A percentile compares a stretch with the other conserved stretches of the same genome.
Conservation (phyloP, 2,113 vertebrate species). For the Xenopus tropicalis region DNA sequence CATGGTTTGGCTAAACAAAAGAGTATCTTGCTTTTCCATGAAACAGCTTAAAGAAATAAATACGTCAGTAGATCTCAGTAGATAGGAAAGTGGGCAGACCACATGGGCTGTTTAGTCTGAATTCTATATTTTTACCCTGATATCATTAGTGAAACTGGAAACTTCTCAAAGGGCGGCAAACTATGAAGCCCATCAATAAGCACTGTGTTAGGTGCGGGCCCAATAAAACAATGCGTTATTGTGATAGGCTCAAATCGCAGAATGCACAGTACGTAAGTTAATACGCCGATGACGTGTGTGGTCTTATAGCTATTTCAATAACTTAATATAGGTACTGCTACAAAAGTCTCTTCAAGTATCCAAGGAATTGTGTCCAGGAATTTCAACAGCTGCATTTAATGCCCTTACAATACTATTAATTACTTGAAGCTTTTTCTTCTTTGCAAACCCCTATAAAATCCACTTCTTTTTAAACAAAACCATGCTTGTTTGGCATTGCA, state of each 20-base stretch:
- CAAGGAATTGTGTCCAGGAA: conserved; percentile 37
- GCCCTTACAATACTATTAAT: conserved; percentile 12
- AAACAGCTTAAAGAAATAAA: background rate
- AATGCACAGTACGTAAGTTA: conserved; percentile 48
- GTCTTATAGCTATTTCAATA: conserved; percentile 48
- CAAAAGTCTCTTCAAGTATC: conserved; percentile 31
- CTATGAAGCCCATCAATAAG: background rate
- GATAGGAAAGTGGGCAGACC: background rate
- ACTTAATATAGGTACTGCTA: conserved; percentile 46
- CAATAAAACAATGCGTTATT: background rate
- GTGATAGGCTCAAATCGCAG: background rate
- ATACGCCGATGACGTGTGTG: conserved; percentile 46
- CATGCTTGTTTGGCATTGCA: conserved; percentile 15
- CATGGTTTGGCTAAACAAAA: background rate
- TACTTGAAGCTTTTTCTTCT: background rate
- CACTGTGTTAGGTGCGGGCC: background rate
- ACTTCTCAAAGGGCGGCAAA: background rate
- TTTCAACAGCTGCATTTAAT: conserved; percentile 50
- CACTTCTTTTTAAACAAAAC: conserved; percentile 28
- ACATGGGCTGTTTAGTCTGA: background rate
- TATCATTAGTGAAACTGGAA: background rate
- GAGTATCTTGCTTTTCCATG: background rate
- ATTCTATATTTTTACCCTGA: background rate
- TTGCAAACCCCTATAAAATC: conserved; percentile 35
- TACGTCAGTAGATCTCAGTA: background rate